Evolutionary conservation across 2,113 vertebrate genomes (phyloP), one percentile per base, ranked within the genome.

Genomic region (Apodemus speciosus): DNA sequence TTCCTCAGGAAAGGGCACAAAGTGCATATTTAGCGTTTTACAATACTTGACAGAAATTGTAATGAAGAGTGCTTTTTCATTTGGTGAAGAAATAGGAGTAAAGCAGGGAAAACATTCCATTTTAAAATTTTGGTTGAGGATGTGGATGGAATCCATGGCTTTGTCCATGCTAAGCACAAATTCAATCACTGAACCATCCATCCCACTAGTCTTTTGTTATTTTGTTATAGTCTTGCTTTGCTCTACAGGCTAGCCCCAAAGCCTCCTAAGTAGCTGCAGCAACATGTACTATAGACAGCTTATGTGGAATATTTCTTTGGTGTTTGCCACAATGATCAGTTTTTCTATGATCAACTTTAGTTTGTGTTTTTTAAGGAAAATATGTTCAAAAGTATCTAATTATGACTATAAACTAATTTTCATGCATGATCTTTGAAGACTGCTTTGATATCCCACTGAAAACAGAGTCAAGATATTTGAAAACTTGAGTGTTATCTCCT

Each of bases 301-400:
- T 62, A 69, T 89, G 14, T 73, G 53, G 38, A 85, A 62, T 23
- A 88, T 88, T 89, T 85, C 32, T 87, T 64, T 81, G 64, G 9
- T 68, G 11, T 88, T 91, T 93, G 46, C 69, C 32, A 77, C 35
- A 51, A 43, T 92, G 56, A 88, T 21, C 51, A 90, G 14, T 87
- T 94, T 87, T 93, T 93, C 35, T 53, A 46, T 85, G 71, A 89
- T 13, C 76, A 94, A 93, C 35, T 79, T 95, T 6, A 85, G 89
- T 90, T 84, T 72, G 25, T 9, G 13, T 14, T 83, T 91, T 85
- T 32, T 83, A 40, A 73, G 80, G 40, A 86, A 92, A 92, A 90
- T 11, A 81, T 81, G 85, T 72, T 79, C 18, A 15, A 83, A 92
- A 92, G 85, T 86, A 94, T 69, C 38, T 62, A 88, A 5, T 72